phyloP scores from a whole-genome alignment of 2,113 vertebrate species.

The Noctilio leporinus region DNA sequence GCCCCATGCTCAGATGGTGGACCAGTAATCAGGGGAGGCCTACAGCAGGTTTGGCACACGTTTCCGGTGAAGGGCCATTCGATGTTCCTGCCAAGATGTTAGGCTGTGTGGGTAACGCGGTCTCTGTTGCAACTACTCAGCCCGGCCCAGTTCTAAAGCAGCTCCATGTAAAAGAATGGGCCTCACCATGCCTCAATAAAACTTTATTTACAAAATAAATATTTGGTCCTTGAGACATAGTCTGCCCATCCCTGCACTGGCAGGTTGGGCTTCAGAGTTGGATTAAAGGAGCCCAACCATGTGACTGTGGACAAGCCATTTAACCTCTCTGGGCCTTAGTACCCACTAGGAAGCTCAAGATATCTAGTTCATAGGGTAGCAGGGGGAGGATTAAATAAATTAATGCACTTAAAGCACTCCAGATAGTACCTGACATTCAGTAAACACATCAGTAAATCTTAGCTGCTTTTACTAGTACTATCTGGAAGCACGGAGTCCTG shows the following conservation, averaged over 20 bases:
- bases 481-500: background rate
- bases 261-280: background rate
- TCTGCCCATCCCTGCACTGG: background rate
- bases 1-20: background rate
- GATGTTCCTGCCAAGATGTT: background rate
- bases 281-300: background rate
- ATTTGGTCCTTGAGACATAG: background rate
- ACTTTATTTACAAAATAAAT: background rate
- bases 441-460: background rate
- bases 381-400: background rate
- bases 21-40: background rate
- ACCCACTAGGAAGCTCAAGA: background rate
- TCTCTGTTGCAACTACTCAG: background rate
- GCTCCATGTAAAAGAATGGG: background rate
- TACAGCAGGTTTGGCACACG: background rate
- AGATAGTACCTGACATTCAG: background rate
- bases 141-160: background rate
- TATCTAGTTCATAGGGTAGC: background rate
- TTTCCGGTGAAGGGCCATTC: background rate
- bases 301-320: background rate
- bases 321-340: background rate
- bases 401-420: background rate
- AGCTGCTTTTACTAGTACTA: background rate
- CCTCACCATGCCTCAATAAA: background rate
- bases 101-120: background rate